Evolutionary conservation across 2,797 vertebrate genomes (phyloP).

Genomic region (Hydrolagus colliei): DNA sequence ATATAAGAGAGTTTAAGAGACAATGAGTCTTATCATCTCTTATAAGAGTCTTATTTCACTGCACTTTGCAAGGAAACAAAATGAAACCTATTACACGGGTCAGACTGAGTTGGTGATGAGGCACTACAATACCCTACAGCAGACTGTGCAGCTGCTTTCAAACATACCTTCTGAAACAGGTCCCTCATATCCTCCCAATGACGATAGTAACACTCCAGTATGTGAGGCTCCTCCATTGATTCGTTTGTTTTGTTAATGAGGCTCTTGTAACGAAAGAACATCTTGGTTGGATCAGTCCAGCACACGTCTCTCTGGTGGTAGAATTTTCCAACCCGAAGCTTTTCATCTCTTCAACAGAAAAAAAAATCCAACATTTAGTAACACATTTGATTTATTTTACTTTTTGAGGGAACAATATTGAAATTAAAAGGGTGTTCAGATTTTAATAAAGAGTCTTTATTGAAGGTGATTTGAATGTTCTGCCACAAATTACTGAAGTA

Average conservation of each 20-base stretch:
- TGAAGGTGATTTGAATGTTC: too few relatives aligned
- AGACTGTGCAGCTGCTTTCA: background rate
- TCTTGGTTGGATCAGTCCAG: slow-evolving; percentile 57
- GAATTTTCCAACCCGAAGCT: slow-evolving; percentile 55
- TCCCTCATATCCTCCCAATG: slow-evolving; percentile 46
- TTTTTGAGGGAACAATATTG: too few relatives aligned
- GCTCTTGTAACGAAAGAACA: slow-evolving; percentile 58
- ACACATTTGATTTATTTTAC: too few relatives aligned
- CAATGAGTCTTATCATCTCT: too few relatives aligned
- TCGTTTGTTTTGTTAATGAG: slow-evolving; percentile 41
- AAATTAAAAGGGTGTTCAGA: too few relatives aligned
- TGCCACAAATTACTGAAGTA: too few relatives aligned
- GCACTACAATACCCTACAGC: too few relatives aligned
- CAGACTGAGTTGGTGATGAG: too few relatives aligned
- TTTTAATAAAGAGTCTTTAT: too few relatives aligned
- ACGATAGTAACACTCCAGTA: slow-evolving; percentile 56
- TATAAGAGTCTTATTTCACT: too few relatives aligned
- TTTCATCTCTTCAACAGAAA: slow-evolving; percentile 35
- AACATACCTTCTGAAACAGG: slow-evolving; percentile 55
- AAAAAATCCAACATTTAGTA: background rate
- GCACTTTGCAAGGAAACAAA: background rate
- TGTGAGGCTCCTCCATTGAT: slow-evolving; percentile 51
- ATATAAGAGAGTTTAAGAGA: too few relatives aligned
- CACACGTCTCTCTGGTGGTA: slow-evolving; percentile 66
- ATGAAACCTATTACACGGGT: background rate